Conservation (phyloP, 2,113 vertebrate species). For the Edolisoma coerulescens region DNA sequence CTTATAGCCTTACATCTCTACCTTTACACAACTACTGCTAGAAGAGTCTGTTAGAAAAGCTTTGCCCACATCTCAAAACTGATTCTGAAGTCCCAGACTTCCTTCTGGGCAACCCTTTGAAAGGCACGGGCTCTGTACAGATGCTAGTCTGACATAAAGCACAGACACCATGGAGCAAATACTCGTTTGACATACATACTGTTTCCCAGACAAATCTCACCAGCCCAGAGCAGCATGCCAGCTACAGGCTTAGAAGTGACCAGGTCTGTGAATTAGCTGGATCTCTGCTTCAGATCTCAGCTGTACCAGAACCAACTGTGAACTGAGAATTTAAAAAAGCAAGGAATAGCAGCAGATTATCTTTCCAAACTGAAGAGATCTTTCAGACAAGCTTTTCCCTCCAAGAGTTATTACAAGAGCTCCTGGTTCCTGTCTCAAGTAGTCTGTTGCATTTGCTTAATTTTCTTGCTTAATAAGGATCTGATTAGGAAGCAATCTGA, state of each 20-base stretch:
- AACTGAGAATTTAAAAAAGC: background rate
- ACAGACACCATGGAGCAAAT: background rate
- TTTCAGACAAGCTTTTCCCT: background rate
- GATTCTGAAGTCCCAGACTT: background rate
- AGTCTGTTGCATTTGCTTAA: background rate
- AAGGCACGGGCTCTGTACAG: background rate
- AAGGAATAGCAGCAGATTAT: background rate
- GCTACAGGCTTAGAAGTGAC: background rate
- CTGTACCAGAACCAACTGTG: background rate
- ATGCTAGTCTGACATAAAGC: background rate
- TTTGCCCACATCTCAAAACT: background rate
- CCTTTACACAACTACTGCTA: background rate
- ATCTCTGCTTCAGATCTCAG: background rate
- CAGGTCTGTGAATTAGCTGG: background rate
- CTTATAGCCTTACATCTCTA: background rate
- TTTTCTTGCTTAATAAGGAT: background rate
- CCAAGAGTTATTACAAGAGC: background rate
- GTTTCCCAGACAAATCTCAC: background rate
- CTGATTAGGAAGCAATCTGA: background rate
- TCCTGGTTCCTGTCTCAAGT: background rate
- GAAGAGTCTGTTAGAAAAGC: background rate
- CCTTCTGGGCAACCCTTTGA: background rate
- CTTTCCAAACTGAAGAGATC: background rate
- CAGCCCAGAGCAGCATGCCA: background rate
- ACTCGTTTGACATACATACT: background rate